Base-by-base conservation (phyloP, 2,113 vertebrate genomes). In the Sander vitreus region DNA sequence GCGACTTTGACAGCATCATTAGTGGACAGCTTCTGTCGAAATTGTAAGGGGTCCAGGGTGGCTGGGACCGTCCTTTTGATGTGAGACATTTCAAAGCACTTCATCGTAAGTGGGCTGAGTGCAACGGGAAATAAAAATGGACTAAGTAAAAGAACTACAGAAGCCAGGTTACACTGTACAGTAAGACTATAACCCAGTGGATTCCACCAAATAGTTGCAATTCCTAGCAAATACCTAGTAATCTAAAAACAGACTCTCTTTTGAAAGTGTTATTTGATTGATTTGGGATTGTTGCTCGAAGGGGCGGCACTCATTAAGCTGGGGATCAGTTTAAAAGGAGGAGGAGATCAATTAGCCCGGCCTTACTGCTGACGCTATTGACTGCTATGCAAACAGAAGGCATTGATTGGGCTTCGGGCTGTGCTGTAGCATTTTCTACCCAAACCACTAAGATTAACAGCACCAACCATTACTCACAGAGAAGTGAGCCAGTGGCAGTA, bases 301-400 rank as follows among this genome's bases (percentile, higher is more conserved):
- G 39, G 71, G 48, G 65, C 68, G 59, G 33, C 60, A 68, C 87
- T 88, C 82, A 87, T 76, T 80, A 90, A 90, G 83, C 88, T 27
- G 14, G 5, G 2, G 59, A 72, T 36, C 55, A 18, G 64, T 86
- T 84, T 63, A 84, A 81, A 83, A 69, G 74, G 55, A 78, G 88
- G 81, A 84, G 83, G 75, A 75, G 81, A 93, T 94, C 86, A 92
- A 92, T 93, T 90, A 89, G 78, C 57, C 45, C 48, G 80, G 81
- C 85, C 76, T 86, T 88, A 63, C 69, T 88, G 84, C 88, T 87
- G 77, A 88, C 68, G 68, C 83, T 78, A 85, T 86, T 84, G 85
- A 92, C 80, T 90, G 74, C 87, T 92, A 88, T 90, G 73, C 84
- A 89, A 89, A 85, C 83, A 70, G 59, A 84, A 60, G 83, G 62